Evolutionary conservation across 2,113 vertebrate genomes (phyloP), one percentile per base, ranked within the genome.

Genomic region (Psittacus erithacus): DNA sequence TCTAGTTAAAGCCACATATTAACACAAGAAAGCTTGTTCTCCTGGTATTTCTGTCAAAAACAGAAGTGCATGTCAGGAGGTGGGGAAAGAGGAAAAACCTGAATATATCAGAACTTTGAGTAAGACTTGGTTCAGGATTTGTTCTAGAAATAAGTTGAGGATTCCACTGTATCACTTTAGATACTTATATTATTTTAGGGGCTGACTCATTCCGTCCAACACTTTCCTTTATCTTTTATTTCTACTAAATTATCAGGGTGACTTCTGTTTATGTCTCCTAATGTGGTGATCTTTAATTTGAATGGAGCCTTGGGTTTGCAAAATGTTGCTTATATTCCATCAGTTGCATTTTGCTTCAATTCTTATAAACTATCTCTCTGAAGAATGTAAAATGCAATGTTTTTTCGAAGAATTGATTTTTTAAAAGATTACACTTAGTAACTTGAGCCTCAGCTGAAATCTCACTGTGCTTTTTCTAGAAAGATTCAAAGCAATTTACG

Each of bases 1-100:
- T 78, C 82, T 88, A 94, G 77, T 82, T 92, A 93, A 75, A 95
- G 20, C 18, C 55, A 83, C 13, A 11, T 88, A 95, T 82, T 68
- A 93, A 75, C 64, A 84, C 60, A 76, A 86, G 68, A 90, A 86
- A 76, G 49, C 11, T 87, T 79, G 69, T 79, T 93, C 59, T 82
- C 31, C 50, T 69, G 38, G 43, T 87, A 77, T 81, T 89, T 84
- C 64, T 83, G 69, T 82, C 77, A 85, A 83, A 92, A 76, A 18
- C 41, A 92, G 57, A 92, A 92, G 50, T 46, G 19, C 59, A 35
- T 38, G 41, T 88, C 78, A 60, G 69, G 47, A 91, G 41, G 17
- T 64, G 62, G 71, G 53, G 47, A 79, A 85, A 76, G 46, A 62
- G 28, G 46, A 59, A 24, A 18, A 86, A 77, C 15, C 24, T 62